Evolutionary conservation across 2,888 invertebrate species (phyloP).

Genomic region (Drosophila lacicola): DNA sequence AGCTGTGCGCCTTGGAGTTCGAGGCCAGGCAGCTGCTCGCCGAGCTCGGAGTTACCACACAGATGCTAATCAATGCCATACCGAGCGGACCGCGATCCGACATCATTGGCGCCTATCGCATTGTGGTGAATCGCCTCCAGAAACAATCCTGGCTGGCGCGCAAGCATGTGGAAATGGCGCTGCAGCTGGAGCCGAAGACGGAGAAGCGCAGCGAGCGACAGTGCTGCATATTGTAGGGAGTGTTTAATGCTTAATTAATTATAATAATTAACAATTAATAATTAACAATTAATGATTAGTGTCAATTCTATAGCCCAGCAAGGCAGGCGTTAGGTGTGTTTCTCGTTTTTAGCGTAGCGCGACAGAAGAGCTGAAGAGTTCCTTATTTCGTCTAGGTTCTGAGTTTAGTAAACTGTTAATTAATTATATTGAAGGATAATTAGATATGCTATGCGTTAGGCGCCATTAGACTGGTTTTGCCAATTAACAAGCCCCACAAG

Average conservation of each 20-base stretch:
- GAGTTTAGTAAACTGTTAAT: slow-evolving; percentile 59
- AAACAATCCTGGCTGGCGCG: slow-evolving; percentile 85
- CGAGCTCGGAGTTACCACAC: slow-evolving; percentile 87
- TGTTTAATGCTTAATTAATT: slow-evolving; percentile 15
- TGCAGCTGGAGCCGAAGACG: slow-evolving; percentile 83
- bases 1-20: slow-evolving; percentile 85
- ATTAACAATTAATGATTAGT: slow-evolving; percentile 26
- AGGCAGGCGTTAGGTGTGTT: slow-evolving; percentile 21
- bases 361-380: slow-evolving; percentile 46
- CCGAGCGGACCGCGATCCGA: slow-evolving; percentile 88
- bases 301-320: slow-evolving; percentile 42
- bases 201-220: slow-evolving; percentile 82
- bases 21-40: slow-evolving; percentile 86
- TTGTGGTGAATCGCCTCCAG: slow-evolving; percentile 87
- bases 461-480: slow-evolving; percentile 22
- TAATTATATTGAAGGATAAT: slow-evolving; percentile 48
- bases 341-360: slow-evolving; percentile 54
- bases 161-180: slow-evolving; percentile 83
- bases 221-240: slow-evolving; percentile 80
- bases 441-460: slow-evolving; percentile 13
- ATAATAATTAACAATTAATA: slow-evolving; percentile 3
- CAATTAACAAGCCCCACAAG: neutral
- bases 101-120: slow-evolving; percentile 90
- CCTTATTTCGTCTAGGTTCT: slow-evolving; percentile 64
- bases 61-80: slow-evolving; percentile 87